phyloP scores from a whole-genome alignment of 2,797 vertebrate genomes.

The Cirrhinus mrigala region DNA sequence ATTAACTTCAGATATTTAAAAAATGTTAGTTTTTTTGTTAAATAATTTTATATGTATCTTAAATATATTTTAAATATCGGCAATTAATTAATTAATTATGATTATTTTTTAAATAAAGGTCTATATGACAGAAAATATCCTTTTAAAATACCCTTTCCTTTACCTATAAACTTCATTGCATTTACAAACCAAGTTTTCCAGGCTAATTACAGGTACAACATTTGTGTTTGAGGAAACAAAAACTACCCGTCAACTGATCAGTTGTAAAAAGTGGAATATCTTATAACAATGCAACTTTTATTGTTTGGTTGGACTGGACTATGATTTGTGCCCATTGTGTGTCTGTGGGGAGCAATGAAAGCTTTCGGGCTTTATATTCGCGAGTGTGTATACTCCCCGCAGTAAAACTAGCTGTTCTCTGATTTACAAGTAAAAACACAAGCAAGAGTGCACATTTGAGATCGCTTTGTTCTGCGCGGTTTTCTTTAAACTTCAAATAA shows the following conservation, averaged over 20 bases:
- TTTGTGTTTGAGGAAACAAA: slow-evolving; percentile 18
- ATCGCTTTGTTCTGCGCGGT: slow-evolving; percentile 16
- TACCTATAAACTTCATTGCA: not conserved
- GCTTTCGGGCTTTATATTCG: slow-evolving; percentile 40
- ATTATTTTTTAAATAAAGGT: not conserved
- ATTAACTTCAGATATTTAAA: too few species aligned
- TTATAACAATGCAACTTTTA: slow-evolving; percentile 64
- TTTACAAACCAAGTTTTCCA: not conserved
- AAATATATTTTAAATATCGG: too few species aligned
- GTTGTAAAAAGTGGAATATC: slow-evolving; percentile 64
- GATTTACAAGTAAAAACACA: slow-evolving; percentile 33
- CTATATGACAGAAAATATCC: not conserved
- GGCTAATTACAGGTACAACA: not conserved
- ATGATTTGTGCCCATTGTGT: slow-evolving; percentile 38
- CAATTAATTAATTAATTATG: too few species aligned
- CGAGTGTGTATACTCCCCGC: slow-evolving; percentile 4
- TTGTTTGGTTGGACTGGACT: slow-evolving; percentile 68
- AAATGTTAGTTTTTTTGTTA: too few species aligned
- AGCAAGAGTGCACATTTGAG: slow-evolving; percentile 10
- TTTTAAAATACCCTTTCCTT: not conserved
- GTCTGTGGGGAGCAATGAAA: slow-evolving; percentile 58
- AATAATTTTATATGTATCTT: too few species aligned
- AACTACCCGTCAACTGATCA: slow-evolving; percentile 62
- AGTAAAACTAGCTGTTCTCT: slow-evolving; percentile 26
- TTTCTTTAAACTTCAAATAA: slow-evolving; percentile 55